A percentile compares a stretch with the other conserved stretches of the same genome.
Evolutionary conservation across 1,140 invertebrate species (phyloP).

Genomic region (Euborellia annulipes): DNA sequence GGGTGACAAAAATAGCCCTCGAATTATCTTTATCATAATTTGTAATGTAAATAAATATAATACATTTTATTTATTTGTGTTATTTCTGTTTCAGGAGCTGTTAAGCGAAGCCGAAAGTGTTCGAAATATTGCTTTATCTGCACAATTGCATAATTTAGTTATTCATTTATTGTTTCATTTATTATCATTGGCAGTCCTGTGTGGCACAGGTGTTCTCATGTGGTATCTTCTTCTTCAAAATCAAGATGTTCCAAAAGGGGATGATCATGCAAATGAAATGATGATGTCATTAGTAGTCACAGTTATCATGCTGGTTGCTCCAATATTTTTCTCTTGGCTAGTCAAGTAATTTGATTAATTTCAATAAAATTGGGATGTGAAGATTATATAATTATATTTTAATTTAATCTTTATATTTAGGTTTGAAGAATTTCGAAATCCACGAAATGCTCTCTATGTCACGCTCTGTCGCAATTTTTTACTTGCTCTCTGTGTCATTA

Average conservation of each 20-base stretch:
- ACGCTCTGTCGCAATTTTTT: slow-evolving; percentile 39
- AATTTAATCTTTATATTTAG: slow-evolving; percentile 20
- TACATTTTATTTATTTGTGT: no score
- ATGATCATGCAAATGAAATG: slow-evolving; percentile 13
- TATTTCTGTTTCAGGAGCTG: slow-evolving; percentile 7
- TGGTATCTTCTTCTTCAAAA: slow-evolving; percentile 26
- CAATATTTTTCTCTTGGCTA: slow-evolving; percentile 24
- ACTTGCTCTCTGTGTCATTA: slow-evolving; percentile 36
- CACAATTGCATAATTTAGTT: background rate
- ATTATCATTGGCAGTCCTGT: slow-evolving; percentile 28
- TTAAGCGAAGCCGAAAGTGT: slow-evolving; percentile 1
- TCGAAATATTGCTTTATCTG: no score
- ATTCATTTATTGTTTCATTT: slow-evolving; percentile 20
- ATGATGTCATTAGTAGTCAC: slow-evolving; percentile 26
- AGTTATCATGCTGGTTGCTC: slow-evolving; percentile 23
- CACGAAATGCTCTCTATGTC: slow-evolving; percentile 38
- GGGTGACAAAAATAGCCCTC: no score
- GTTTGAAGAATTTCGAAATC: slow-evolving; percentile 33
- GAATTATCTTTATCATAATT: no score
- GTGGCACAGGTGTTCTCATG: slow-evolving; percentile 26
- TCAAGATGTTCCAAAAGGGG: slow-evolving; percentile 5
- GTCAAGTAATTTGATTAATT: slow-evolving; percentile 15
- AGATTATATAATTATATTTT: slow-evolving; percentile 6
- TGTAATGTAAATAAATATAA: no score
- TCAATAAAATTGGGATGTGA: background rate